phyloP scores from a whole-genome alignment of 2,797 vertebrate genomes.

The Characodon lateralis region DNA sequence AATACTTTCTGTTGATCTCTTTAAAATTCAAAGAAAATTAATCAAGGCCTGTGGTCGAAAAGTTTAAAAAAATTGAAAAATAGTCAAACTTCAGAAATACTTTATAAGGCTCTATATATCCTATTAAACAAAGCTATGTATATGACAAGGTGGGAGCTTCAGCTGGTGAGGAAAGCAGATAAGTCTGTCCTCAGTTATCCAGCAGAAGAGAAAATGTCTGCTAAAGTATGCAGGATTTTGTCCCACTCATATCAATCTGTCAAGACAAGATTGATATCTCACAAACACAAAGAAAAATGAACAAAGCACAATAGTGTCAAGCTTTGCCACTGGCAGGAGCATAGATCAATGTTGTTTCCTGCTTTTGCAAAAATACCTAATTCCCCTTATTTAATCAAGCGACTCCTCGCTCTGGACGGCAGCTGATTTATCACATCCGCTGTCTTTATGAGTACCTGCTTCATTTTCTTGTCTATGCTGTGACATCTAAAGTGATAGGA shows the following conservation, averaged over 20 bases:
- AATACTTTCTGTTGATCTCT: not conserved
- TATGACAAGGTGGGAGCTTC: conserved; percentile 43
- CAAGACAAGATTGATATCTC: conserved; percentile 60
- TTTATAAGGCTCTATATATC: not conserved
- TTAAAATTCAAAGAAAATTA: not conserved
- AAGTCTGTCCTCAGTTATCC: conserved; percentile 28
- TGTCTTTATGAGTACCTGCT: conserved; percentile 84
- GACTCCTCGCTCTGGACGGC: conserved; percentile 44
- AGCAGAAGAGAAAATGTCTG: conserved; percentile 15
- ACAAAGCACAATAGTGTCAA: conserved; percentile 69
- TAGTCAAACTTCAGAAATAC: not conserved
- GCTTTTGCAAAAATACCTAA: conserved; percentile 81
- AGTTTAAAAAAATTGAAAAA: too few relatives aligned
- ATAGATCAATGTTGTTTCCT: conserved; percentile 81
- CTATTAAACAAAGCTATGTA: conserved; percentile 49
- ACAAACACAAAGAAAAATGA: conserved; percentile 64
- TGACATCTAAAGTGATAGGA: conserved; percentile 85
- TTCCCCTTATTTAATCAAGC: conserved; percentile 82
- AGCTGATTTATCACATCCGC: conserved; percentile 72
- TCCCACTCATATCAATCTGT: conserved; percentile 49
- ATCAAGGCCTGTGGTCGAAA: not conserved
- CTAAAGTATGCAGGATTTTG: conserved; percentile 21
- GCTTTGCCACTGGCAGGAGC: conserved; percentile 64
- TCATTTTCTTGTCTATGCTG: conserved; percentile 78
- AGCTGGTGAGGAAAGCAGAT: conserved; percentile 31